Percentiles rank a stretch among this genome's conserved stretches.
These are phyloP conservation scores for Aphelinus certus DNA, from an alignment of 1,140 invertebrate species.

Conservation along the genomic window DNA sequence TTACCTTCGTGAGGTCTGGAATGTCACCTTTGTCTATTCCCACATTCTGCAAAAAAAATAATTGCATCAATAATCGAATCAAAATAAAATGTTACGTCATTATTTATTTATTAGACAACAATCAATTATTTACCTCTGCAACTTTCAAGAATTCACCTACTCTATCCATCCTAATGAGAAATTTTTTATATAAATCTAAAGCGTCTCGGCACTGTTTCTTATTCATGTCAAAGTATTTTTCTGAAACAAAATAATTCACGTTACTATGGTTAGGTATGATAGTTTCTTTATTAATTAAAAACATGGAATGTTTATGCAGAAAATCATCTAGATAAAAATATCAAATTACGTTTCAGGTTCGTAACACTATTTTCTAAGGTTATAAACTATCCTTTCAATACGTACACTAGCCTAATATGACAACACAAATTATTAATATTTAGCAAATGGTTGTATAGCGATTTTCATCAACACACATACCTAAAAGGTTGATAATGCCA, in stretches of 20 bases:
- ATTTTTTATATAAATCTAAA: constrained; percentile 98
- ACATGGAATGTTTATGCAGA: too few species aligned
- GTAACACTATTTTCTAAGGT: too few species aligned
- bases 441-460: neutral
- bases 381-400: too few species aligned
- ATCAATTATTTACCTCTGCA: constrained; percentile 75
- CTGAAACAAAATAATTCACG: constrained; percentile 60
- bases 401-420: too few species aligned
- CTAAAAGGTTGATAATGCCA: constrained; percentile 98
- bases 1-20: constrained; percentile 94
- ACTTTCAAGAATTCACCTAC: constrained; percentile 98
- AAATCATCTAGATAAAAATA: too few species aligned
- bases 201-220: constrained; percentile 98
- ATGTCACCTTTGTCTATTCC: constrained; percentile 99
- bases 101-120: neutral
- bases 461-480: constrained; percentile 58
- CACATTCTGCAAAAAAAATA: constrained; percentile 79
- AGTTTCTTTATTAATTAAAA: too few species aligned
- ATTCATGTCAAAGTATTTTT: constrained; percentile 99
- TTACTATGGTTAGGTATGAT: too few species aligned
- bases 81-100: constrained; percentile 13
- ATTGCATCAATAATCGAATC: neutral
- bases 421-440: neutral
- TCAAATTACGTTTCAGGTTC: too few species aligned
- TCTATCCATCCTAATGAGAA: constrained; percentile 97